Evolutionary conservation across 2,113 vertebrate genomes (phyloP).

Genomic region (Ameiurus melas): DNA sequence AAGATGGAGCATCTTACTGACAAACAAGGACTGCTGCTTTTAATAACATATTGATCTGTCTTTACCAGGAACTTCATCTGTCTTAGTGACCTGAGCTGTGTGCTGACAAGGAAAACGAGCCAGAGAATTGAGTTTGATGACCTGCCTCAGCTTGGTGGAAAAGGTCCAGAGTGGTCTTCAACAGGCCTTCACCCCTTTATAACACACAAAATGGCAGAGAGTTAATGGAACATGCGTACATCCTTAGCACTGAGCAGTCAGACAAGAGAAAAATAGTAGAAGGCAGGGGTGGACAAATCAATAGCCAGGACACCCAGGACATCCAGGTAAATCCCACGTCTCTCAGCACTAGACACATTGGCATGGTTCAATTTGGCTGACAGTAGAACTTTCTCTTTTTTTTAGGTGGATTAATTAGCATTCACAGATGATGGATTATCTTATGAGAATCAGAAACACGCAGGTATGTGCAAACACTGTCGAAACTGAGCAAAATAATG

Average conservation of each 20-base stretch:
- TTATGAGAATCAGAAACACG: not conserved
- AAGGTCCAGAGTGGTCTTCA: constrained; percentile 93
- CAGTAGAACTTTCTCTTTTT: not conserved
- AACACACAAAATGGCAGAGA: constrained; percentile 54
- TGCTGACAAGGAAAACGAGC: constrained; percentile 32
- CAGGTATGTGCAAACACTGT: not conserved
- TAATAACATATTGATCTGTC: constrained; percentile 55
- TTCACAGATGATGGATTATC: not conserved
- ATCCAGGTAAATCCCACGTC: not conserved
- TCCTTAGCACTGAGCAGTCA: not conserved
- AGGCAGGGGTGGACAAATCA: not conserved
- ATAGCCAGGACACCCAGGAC: not conserved
- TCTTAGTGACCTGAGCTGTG: constrained; percentile 43
- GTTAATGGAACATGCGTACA: not conserved
- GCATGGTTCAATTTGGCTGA: not conserved
- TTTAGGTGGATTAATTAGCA: not conserved
- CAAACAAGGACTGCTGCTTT: constrained; percentile 38
- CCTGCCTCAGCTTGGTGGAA: constrained; percentile 93
- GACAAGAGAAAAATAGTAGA: not conserved
- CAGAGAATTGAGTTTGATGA: not conserved
- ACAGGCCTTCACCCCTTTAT: constrained; percentile 90
- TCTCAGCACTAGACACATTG: not conserved
- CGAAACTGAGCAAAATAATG: not conserved
- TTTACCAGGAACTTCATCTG: constrained; percentile 36
- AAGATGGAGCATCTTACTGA: constrained; percentile 31